phyloP scores from a whole-genome alignment of 2,797 vertebrate species.

The Peromyscus eremicus region DNA sequence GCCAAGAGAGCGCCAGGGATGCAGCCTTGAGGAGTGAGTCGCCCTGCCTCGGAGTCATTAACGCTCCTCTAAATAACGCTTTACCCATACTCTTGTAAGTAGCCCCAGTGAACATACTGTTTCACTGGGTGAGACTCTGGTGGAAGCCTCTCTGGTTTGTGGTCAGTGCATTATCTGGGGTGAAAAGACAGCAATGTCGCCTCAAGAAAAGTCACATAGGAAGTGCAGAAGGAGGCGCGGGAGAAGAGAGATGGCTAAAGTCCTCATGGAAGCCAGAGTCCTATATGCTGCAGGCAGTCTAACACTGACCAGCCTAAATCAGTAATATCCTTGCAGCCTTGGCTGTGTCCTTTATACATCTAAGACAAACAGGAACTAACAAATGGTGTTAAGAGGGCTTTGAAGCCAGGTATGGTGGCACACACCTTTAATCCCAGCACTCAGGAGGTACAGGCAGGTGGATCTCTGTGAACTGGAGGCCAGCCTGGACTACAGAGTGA shows the following conservation, averaged over 20 bases:
- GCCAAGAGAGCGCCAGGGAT: neutral
- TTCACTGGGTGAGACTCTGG: neutral
- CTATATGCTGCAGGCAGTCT: neutral
- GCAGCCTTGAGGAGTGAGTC: neutral
- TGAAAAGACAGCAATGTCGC: neutral
- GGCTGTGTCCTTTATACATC: neutral
- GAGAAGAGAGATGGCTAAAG: neutral
- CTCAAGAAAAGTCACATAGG: neutral
- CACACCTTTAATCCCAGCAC: neutral
- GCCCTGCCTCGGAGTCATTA: neutral
- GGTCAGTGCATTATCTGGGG: neutral
- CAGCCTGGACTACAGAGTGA: neutral
- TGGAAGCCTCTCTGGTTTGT: neutral
- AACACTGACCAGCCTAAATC: neutral
- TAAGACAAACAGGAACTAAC: neutral
- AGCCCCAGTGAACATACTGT: neutral
- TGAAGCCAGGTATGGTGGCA: neutral
- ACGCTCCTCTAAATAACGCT: too few relatives aligned
- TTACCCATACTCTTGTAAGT: neutral
- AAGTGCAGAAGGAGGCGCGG: neutral
- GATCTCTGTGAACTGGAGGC: neutral
- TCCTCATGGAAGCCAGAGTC: neutral
- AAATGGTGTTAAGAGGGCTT: neutral
- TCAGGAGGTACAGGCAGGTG: neutral
- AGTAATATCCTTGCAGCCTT: neutral